These are phyloP conservation scores for Ceraclea dissimilis DNA, from an alignment of 2,888 invertebrate genomes.

Conservation along the genomic window DNA sequence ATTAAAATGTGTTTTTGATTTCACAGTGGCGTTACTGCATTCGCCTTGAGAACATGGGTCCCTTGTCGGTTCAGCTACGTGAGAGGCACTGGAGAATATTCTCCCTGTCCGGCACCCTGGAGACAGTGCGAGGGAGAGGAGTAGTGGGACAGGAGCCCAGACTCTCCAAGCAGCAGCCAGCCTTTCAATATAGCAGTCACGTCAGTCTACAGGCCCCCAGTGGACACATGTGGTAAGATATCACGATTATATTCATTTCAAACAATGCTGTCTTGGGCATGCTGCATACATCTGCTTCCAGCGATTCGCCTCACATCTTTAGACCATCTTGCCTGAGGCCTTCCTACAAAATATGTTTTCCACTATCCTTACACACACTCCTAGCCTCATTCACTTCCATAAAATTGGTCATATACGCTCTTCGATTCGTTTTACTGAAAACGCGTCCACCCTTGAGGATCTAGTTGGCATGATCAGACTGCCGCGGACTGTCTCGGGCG, in stretches of 20 bases:
- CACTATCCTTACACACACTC: not conserved
- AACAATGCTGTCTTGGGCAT: too few species aligned
- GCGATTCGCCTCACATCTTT: too few species aligned
- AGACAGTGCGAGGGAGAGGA: constrained; percentile 89
- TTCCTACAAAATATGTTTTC: not conserved
- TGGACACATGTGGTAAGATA: constrained; percentile 90
- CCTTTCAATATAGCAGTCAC: constrained; percentile 97
- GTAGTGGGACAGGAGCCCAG: constrained; percentile 98
- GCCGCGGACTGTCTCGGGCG: too few species aligned
- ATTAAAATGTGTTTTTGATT: not conserved
- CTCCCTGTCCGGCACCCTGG: constrained; percentile 85
- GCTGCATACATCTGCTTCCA: too few species aligned
- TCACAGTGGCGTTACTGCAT: constrained; percentile 97
- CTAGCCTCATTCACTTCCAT: too few species aligned
- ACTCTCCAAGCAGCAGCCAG: constrained; percentile 77
- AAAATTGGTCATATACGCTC: too few species aligned
- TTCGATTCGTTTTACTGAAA: too few species aligned
- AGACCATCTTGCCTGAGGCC: not conserved
- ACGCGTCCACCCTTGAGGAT: too few species aligned
- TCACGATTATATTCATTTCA: not conserved
- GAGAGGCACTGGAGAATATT: constrained; percentile 99
- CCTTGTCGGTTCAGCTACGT: constrained; percentile 81
- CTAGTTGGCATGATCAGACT: too few species aligned
- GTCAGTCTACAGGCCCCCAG: constrained; percentile 95
- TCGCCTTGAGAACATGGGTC: constrained; percentile 88